Conservation (phyloP, 1,140 invertebrate species). For the Telenomus remus region DNA sequence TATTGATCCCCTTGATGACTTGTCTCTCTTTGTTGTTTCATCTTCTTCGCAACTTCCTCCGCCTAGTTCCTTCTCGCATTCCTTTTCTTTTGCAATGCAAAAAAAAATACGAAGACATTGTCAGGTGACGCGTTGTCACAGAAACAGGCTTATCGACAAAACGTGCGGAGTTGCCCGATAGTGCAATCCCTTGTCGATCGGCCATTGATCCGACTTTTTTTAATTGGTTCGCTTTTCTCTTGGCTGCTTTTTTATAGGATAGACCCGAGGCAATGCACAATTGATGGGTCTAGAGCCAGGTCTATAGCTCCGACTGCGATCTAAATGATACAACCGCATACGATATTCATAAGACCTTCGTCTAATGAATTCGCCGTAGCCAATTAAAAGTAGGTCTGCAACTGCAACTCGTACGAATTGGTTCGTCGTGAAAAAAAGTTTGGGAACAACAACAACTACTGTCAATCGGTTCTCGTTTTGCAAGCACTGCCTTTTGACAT, state of each 20-base stretch:
- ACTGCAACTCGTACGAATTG: not conserved
- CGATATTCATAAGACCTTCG: slow-evolving; percentile 30
- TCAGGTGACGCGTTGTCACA: not conserved
- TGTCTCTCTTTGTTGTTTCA: not conserved
- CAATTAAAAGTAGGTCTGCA: slow-evolving; percentile 1
- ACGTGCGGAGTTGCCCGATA: not conserved
- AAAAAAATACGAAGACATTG: no score
- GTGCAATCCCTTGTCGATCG: not conserved
- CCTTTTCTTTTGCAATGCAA: no score
- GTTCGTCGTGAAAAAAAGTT: no score
- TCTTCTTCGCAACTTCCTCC: no score
- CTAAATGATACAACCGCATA: slow-evolving; percentile 23
- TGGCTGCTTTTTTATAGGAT: not conserved
- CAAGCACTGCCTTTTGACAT: no score
- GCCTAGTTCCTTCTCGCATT: no score
- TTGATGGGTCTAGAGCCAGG: slow-evolving; percentile 14
- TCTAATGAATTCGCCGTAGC: slow-evolving; percentile 7
- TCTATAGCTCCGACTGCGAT: slow-evolving; percentile 4
- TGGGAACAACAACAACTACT: no score
- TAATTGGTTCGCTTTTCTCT: not conserved
- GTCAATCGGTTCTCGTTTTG: no score
- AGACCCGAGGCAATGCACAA: not conserved
- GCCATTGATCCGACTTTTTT: not conserved
- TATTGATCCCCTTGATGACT: not conserved
- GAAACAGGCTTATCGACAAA: slow-evolving; percentile 4